phyloP scores from a whole-genome alignment of 2,888 invertebrate genomes.

The Gymnocheta viridis region DNA sequence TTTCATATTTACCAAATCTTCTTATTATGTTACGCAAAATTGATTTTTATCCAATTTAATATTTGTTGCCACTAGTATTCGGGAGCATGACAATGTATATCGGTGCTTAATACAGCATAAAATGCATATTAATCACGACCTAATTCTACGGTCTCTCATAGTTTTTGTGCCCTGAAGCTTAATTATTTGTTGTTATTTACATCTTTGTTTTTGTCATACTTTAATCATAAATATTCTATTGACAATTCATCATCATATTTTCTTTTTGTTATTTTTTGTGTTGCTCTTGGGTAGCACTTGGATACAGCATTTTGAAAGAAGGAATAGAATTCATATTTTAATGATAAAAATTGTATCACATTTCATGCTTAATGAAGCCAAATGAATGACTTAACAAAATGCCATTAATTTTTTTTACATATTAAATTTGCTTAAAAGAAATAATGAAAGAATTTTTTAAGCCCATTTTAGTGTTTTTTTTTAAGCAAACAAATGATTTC shows the following conservation, averaged over 20 bases:
- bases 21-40: neutral
- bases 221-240: neutral
- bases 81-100: neutral
- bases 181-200: neutral
- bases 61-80: neutral
- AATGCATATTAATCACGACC: neutral
- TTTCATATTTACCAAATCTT: neutral
- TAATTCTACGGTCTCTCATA: neutral
- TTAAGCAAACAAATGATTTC: no score
- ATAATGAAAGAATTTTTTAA: no score
- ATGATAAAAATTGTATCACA: slow-evolving; percentile 8
- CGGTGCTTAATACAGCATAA: neutral
- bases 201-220: neutral
- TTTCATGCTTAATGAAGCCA: slow-evolving; percentile 26
- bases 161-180: neutral
- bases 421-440: neutral
- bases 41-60: neutral
- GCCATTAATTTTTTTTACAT: neutral
- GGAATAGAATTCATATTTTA: neutral
- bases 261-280: neutral
- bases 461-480: no score
- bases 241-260: slow-evolving; percentile 2
- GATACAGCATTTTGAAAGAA: neutral
- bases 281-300: neutral
- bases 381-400: slow-evolving; percentile 12